phyloP scores from a whole-genome alignment of 2,888 invertebrate genomes.

The Hemithea aestivaria region DNA sequence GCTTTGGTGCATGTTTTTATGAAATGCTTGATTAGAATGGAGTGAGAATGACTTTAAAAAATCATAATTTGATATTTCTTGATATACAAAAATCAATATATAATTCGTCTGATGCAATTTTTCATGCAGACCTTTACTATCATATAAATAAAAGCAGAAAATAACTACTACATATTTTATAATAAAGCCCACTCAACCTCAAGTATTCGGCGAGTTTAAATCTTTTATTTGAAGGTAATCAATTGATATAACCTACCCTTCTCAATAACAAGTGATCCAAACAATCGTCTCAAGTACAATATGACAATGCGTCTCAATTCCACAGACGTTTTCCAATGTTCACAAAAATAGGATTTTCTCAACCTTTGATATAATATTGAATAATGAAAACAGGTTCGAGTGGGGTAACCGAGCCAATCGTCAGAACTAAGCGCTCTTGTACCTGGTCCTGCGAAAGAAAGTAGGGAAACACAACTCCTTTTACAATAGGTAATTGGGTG shows the following conservation, averaged over 20 bases:
- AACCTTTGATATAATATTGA: conserved; percentile 61
- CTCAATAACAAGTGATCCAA: conserved; percentile 9
- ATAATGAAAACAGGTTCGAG: conserved; percentile 56
- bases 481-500: conserved; percentile 77
- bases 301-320: conserved; percentile 15
- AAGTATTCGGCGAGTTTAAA: conserved; percentile 1
- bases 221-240: conserved; percentile 7
- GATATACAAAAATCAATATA: too few relatives aligned
- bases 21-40: conserved; percentile 1
- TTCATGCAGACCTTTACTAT: too few relatives aligned
- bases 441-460: conserved; percentile 37
- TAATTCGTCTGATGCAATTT: too few relatives aligned
- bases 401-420: conserved; percentile 51
- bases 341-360: conserved; percentile 24
- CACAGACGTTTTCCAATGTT: conserved; percentile 15
- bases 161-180: too few relatives aligned
- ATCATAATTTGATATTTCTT: too few relatives aligned
- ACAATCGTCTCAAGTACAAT: conserved; percentile 7
- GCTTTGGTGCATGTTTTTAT: conserved; percentile 8
- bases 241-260: conserved; percentile 4
- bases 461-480: conserved; percentile 66
- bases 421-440: conserved; percentile 54
- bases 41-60: too few relatives aligned
- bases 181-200: too few relatives aligned
- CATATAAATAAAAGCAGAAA: too few relatives aligned